Evolutionary conservation across 2,797 vertebrate species (phyloP).

Genomic region (Fundulus diaphanus): DNA sequence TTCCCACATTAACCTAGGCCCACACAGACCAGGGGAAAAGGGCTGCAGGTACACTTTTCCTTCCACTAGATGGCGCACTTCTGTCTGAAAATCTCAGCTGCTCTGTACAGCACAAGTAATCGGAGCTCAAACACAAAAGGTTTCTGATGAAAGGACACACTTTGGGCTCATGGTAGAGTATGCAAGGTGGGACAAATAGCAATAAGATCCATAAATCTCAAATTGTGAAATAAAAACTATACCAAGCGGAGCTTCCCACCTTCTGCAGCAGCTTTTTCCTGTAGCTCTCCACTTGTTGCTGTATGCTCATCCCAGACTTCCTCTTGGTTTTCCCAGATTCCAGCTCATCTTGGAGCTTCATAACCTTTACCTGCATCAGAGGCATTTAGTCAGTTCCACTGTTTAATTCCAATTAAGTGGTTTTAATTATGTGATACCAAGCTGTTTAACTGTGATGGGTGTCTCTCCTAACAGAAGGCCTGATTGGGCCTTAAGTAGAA

Average conservation of each 20-base stretch:
- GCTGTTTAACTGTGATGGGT: background rate
- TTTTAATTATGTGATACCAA: background rate
- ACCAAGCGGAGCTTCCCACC: constrained; percentile 51
- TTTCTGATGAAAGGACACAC: background rate
- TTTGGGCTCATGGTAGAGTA: background rate
- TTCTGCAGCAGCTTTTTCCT: constrained; percentile 85
- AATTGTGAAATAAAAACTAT: background rate
- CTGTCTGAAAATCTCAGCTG: background rate
- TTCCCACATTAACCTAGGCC: background rate
- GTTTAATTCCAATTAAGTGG: background rate
- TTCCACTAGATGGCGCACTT: background rate
- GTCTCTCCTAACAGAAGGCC: background rate
- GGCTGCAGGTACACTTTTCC: background rate
- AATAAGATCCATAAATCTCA: no score
- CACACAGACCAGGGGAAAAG: background rate
- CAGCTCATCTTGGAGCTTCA: constrained; percentile 85
- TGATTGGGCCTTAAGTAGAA: background rate
- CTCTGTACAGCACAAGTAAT: background rate
- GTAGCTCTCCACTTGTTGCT: constrained; percentile 83
- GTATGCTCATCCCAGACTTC: constrained; percentile 80
- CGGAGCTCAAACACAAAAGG: background rate
- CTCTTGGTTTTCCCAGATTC: constrained; percentile 80
- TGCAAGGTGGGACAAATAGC: background rate
- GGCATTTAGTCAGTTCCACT: constrained; percentile 2
- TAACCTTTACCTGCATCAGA: constrained; percentile 80